phyloP scores from a whole-genome alignment of 2,797 vertebrate genomes.

The Centroberyx gerrardi region DNA sequence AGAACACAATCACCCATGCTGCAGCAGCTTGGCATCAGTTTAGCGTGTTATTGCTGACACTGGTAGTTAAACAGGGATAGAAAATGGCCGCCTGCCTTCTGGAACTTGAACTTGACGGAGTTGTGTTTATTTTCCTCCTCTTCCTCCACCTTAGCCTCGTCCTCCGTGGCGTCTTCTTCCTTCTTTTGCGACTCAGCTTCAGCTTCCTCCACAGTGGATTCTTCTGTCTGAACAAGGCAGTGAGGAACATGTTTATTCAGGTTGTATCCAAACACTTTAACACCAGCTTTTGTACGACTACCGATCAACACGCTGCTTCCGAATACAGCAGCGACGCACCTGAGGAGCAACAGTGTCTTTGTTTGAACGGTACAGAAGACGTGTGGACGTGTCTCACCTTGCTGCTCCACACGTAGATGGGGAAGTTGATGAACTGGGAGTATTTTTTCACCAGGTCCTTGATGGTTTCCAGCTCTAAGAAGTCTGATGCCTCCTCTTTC shows the following conservation, averaged over 20 bases:
- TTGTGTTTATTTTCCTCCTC: conserved; percentile 93
- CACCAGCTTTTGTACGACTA: too few relatives aligned
- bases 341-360: too few relatives aligned
- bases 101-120: conserved; percentile 93
- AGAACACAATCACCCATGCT: too few relatives aligned
- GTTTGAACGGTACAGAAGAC: too few relatives aligned
- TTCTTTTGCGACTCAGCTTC: conserved; percentile 83
- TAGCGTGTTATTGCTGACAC: too few relatives aligned
- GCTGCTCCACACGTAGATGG: conserved; percentile 99
- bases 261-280: too few relatives aligned
- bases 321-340: too few relatives aligned
- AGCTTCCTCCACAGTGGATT: conserved; percentile 93
- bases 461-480: conserved; percentile 96
- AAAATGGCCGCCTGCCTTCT: conserved; percentile 85
- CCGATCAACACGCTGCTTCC: too few relatives aligned
- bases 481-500: conserved; percentile 98
- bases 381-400: conserved; percentile 85
- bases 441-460: conserved; percentile 98
- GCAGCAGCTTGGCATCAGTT: too few relatives aligned
- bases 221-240: conserved; percentile 89
- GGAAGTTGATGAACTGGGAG: conserved; percentile 99
- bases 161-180: conserved; percentile 92
- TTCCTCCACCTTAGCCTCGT: conserved; percentile 96
- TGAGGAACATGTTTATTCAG: too few relatives aligned
- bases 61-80: too few relatives aligned